Evolutionary conservation across 2,888 invertebrate genomes (phyloP), one percentile per base, ranked within the genome.

Genomic region (Elegia similella): DNA sequence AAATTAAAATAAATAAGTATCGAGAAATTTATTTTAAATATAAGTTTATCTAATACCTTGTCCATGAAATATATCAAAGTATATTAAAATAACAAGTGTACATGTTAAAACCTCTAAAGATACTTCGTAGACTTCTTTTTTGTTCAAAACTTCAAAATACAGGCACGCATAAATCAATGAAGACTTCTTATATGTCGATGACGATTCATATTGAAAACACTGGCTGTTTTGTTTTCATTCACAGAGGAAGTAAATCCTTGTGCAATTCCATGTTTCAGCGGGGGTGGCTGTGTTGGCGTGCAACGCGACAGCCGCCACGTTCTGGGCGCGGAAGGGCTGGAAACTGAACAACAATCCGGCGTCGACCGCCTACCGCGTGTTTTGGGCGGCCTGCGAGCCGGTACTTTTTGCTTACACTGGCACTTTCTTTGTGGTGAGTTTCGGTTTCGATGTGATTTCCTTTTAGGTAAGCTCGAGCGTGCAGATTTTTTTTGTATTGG

Each of bases 251-350:
- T 53, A 30, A 34, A 34, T 34, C 34, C 34, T 55, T 38, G 10
- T 17, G 16, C 50, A 34, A 17, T 23, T 50, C 29, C 7, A 30
- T 17, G 15, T 67, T 72, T 32, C 64, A 90, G 91, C 78, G 58
- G 86, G 84, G 12, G 82, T 90, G 50, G 89, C 86, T 6, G 86
- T 89, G n/a, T 60, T 90, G 53, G 84, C 79, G 0, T 89, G 89
- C 70, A 90, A 90, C 61, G 80, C 86, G 1, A 88, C 86, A 15
- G 90, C 90, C 0, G 87, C 88, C 0, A 70, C 69, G 15, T 73
- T 78, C 59, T 91, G 91, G 90, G 72, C 79, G 29, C 73, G 72
- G 13, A 69, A 75, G 8, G 87, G 87, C 0, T 91, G 91, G 91
- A 74, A 75, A 60, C 70, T 88, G 42, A 87, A 88, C 69, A 78